Conservation (phyloP, 1,140 invertebrate genomes). For the Macrosteles quadrilineatus region DNA sequence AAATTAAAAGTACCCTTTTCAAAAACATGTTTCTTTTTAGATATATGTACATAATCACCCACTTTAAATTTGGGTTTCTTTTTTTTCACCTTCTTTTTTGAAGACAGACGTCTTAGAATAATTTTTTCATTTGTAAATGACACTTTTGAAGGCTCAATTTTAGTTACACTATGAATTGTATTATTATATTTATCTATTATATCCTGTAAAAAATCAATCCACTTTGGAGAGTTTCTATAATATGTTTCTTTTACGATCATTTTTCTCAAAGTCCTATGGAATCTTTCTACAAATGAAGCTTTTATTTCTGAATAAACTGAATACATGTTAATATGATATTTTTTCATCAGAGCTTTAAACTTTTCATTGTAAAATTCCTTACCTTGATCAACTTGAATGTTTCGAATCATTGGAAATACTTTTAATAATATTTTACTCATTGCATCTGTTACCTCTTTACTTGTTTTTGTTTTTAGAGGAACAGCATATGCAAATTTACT, state of each 20-base stretch:
- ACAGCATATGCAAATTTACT: slow-evolving; percentile 45
- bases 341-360: slow-evolving; percentile 43
- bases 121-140: background rate
- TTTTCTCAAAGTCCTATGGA: slow-evolving; percentile 49
- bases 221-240: slow-evolving; percentile 36
- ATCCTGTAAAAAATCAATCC: slow-evolving; percentile 38
- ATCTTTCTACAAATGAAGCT: slow-evolving; percentile 50
- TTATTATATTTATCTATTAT: slow-evolving; percentile 50
- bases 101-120: no score
- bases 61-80: background rate
- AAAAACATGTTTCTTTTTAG: background rate
- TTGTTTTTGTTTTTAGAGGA: slow-evolving; percentile 45
- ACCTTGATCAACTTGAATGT: slow-evolving; percentile 45
- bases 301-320: slow-evolving; percentile 47
- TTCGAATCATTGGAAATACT: background rate
- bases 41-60: background rate
- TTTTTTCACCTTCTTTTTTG: no score
- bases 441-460: slow-evolving; percentile 37
- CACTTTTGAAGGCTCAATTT: background rate
- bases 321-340: slow-evolving; percentile 48
- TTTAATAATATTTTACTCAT: slow-evolving; percentile 22
- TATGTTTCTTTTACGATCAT: slow-evolving; percentile 49
- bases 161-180: slow-evolving; percentile 18
- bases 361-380: slow-evolving; percentile 45
- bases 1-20: no score